Base-by-base conservation (phyloP, 2,888 invertebrate species). In the Anticlea derivata region DNA sequence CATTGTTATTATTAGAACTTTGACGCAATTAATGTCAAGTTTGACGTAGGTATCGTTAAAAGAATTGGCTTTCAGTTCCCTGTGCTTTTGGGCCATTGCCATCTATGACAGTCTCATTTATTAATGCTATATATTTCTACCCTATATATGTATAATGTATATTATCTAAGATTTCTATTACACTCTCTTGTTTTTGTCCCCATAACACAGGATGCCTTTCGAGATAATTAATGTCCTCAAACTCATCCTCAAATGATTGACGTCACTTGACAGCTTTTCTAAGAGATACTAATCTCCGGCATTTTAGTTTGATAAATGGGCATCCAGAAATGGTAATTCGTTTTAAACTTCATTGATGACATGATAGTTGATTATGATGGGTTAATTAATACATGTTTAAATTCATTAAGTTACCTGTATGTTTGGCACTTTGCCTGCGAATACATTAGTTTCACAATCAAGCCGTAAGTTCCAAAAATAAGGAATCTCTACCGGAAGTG, bases 401-500 rank as follows among this genome's bases (percentile, higher is more conserved):
- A n/a, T n/a, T n/a, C n/a, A n/a, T n/a, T n/a, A n/a, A n/a, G n/a
- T n/a, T n/a, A n/a, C n/a, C n/a, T n/a, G n/a, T n/a, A n/a, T 17
- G 46, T 46, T 53, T 27, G 41, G 48, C 34, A 47, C 34, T 47
- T 45, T 51, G n/a, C n/a, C n/a, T n/a, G 12, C 29, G 20, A 44
- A 41, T 34, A 24, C 33, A 49, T 39, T 30, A 53, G 51, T 56
- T 54, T 55, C 57, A 52, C 49, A 27, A 44, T 29, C 51, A 31
- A 22, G 22, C 10, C 35, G 38, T 50, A 47, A 44, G 49, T 48
- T 50, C 43, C 55, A 55, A 60, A 58, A 57, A 50, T 51, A 59
- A 65, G 65, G 62, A 67, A 65, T 65, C 63, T 60, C 11, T 63
- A 63, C 66, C 68, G 67, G 65, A 71, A 68, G 66, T 50, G 44